Conservation (phyloP, 2,797 vertebrate genomes). For the Cichlasoma orientale region DNA sequence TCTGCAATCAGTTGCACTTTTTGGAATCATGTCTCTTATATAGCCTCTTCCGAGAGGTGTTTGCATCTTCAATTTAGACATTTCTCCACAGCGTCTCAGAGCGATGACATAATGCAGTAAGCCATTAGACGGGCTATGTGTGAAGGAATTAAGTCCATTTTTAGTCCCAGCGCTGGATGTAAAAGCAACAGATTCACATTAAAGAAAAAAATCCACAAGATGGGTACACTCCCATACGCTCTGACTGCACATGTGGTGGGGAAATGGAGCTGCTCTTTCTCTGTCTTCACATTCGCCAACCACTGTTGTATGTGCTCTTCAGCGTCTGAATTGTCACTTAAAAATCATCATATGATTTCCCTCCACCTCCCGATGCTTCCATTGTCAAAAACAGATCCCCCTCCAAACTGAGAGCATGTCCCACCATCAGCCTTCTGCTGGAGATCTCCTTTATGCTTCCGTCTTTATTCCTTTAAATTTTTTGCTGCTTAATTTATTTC, state of each 20-base stretch:
- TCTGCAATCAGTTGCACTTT: conserved; percentile 16
- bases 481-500: conserved; percentile 8
- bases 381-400: conserved; percentile 30
- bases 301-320: conserved; percentile 6
- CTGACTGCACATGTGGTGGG: background rate
- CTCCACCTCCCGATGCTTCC: conserved; percentile 13
- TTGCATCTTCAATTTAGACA: conserved; percentile 48
- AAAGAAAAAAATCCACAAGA: conserved; percentile 14
- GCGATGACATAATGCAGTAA: conserved; percentile 8
- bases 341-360: conserved; percentile 5
- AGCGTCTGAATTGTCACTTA: background rate
- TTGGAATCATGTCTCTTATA: conserved; percentile 26
- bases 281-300: background rate
- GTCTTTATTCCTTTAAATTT: background rate
- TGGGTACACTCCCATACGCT: background rate
- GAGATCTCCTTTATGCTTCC: conserved; percentile 8
- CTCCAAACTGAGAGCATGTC: conserved; percentile 13
- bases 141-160: conserved; percentile 28
- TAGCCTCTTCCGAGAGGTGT: conserved; percentile 27
- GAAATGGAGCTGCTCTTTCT: conserved; percentile 17
- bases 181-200: conserved; percentile 30
- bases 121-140: background rate
- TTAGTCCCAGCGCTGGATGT: background rate
- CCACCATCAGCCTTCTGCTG: conserved; percentile 25
- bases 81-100: conserved; percentile 41